Evolutionary conservation across 1,140 invertebrate genomes (phyloP).

Genomic region (Penaeus vannamei): DNA sequence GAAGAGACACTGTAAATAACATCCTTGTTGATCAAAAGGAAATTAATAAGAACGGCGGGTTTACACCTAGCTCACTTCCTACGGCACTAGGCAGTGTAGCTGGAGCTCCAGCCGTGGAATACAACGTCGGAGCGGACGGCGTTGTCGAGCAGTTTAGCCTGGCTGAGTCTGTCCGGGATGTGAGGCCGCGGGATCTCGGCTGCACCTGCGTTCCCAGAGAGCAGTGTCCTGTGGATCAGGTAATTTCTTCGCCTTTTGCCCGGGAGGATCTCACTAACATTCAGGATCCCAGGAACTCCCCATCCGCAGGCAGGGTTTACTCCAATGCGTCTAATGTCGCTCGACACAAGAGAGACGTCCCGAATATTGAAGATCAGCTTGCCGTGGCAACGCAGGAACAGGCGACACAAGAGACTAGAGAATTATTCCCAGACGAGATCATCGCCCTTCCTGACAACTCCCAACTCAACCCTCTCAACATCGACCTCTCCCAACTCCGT

Average conservation of each 20-base stretch:
- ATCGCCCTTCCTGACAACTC: not conserved
- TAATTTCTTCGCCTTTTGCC: constrained; percentile 32
- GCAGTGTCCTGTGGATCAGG: constrained; percentile 35
- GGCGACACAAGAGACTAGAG: not conserved
- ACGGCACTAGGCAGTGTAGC: not conserved
- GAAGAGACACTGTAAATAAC: not conserved
- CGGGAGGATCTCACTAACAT: constrained; percentile 37
- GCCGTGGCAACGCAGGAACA: not conserved
- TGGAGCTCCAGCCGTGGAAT: not conserved
- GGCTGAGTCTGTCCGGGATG: not conserved
- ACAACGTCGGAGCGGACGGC: not conserved
- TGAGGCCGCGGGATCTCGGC: constrained; percentile 1
- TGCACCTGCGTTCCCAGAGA: constrained; percentile 50
- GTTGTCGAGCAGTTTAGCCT: not conserved
- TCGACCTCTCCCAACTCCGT: not conserved
- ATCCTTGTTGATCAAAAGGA: not conserved
- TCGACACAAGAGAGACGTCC: constrained; percentile 17
- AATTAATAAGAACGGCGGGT: not conserved
- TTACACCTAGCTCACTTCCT: not conserved
- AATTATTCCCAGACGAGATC: constrained; percentile 44
- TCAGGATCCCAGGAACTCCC: constrained; percentile 51
- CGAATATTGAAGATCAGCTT: constrained; percentile 8
- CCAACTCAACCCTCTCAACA: not conserved
- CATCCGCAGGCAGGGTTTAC: not conserved
- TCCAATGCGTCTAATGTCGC: constrained; percentile 17